These are phyloP conservation scores for Anneissia japonica DNA, from an alignment of 35 echinoderm and acorn worm species.

Conservation along the genomic window DNA sequence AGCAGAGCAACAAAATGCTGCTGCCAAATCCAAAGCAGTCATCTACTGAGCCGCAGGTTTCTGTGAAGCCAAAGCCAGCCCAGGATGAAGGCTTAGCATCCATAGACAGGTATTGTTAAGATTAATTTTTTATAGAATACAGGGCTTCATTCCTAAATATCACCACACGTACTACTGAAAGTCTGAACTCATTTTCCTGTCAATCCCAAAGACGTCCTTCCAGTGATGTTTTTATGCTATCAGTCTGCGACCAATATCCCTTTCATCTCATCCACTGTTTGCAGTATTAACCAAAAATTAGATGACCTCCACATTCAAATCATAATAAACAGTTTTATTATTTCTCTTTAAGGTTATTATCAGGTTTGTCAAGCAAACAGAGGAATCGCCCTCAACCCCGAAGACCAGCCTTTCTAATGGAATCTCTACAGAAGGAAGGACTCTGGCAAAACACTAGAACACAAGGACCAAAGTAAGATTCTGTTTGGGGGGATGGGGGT, in stretches of 20 bases:
- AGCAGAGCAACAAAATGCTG: not conserved
- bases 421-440: conserved; percentile 52
- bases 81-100: not conserved
- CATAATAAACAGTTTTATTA: too few relatives aligned
- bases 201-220: not conserved
- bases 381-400: conserved; percentile 39
- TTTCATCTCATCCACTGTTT: too few relatives aligned
- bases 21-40: not conserved
- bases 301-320: too few relatives aligned
- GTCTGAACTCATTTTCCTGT: not conserved
- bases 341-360: not conserved
- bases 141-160: not conserved
- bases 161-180: too few relatives aligned
- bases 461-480: not conserved
- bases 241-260: too few relatives aligned
- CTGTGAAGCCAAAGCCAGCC: not conserved
- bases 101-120: not conserved
- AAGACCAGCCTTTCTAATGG: conserved; percentile 56
- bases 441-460: conserved; percentile 14
- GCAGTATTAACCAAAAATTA: too few relatives aligned
- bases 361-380: not conserved
- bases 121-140: not conserved
- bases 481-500: not conserved
- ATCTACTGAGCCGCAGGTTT: not conserved
- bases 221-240: not conserved